Conservation (phyloP, 2,113 vertebrate genomes). For the Corythaeola cristata region DNA sequence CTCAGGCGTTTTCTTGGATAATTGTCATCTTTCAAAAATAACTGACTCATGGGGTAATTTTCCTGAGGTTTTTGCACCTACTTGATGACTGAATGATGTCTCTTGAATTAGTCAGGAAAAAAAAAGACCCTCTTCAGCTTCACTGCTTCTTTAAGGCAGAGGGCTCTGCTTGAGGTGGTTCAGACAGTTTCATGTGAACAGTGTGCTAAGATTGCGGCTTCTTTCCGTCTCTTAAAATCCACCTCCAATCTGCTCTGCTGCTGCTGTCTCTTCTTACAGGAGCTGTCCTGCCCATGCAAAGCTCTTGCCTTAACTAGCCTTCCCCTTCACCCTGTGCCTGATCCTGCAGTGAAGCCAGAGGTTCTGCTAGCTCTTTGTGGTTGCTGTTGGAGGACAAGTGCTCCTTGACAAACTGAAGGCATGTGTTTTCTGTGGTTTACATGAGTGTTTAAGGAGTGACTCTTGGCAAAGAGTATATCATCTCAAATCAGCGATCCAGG, state of each 20-base stretch:
- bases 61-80: background rate
- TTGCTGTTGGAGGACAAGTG: background rate
- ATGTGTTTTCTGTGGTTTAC: background rate
- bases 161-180: background rate
- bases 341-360: background rate
- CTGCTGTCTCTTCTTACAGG: background rate
- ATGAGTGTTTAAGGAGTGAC: background rate
- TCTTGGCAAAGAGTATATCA: background rate
- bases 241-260: background rate
- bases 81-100: background rate
- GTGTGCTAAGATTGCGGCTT: background rate
- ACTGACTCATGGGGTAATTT: slow-evolving; percentile 9
- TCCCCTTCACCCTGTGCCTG: background rate
- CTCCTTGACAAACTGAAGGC: background rate
- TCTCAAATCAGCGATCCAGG: background rate
- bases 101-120: background rate
- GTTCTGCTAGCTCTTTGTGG: background rate
- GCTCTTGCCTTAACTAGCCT: background rate
- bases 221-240: background rate
- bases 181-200: background rate
- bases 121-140: background rate
- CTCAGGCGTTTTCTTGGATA: background rate
- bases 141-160: background rate
- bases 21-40: slow-evolving; percentile 22
- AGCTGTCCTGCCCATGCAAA: background rate